Conservation (phyloP, 2,113 vertebrate genomes). For the Periophthalmodon schlosseri region DNA sequence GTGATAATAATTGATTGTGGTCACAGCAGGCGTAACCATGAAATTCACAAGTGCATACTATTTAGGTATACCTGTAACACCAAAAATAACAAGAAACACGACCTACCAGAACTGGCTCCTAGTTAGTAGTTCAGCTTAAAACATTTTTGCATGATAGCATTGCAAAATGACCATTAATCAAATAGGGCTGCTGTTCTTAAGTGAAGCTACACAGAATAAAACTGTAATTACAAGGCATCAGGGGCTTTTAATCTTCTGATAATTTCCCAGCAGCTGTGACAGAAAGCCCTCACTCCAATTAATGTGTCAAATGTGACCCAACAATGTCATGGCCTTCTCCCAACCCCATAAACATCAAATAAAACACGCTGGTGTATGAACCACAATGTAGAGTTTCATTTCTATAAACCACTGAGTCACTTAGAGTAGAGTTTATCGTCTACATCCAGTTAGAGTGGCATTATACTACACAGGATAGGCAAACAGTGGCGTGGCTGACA, state of each 20-base stretch:
- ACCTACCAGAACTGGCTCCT: constrained; percentile 34
- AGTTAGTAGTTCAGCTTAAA: constrained; percentile 31
- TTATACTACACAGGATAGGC: constrained; percentile 37
- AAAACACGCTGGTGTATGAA: constrained; percentile 26
- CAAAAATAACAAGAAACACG: constrained; percentile 11
- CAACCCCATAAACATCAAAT: constrained; percentile 59
- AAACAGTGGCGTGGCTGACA: constrained; percentile 28
- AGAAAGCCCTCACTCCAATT: constrained; percentile 71
- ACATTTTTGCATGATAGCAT: constrained; percentile 51
- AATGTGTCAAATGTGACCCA: constrained; percentile 69
- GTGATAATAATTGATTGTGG: constrained; percentile 44
- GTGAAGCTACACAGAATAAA: constrained; percentile 68
- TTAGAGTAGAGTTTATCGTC: constrained; percentile 13
- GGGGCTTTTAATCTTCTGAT: constrained; percentile 78
- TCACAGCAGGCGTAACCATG: constrained; percentile 43
- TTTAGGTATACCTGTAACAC: constrained; percentile 13
- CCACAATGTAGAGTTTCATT: constrained; percentile 22
- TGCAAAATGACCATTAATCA: constrained; percentile 69
- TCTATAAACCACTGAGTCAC: constrained; percentile 35
- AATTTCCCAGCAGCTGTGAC: constrained; percentile 74
- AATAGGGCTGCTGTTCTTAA: constrained; percentile 58
- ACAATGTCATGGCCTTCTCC: constrained; percentile 68
- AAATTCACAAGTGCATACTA: constrained; percentile 17
- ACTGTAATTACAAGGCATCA: constrained; percentile 78
- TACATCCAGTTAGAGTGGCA: constrained; percentile 13